Base-by-base conservation (phyloP, 2,888 invertebrate species). In the Leucophenga maculata region DNA sequence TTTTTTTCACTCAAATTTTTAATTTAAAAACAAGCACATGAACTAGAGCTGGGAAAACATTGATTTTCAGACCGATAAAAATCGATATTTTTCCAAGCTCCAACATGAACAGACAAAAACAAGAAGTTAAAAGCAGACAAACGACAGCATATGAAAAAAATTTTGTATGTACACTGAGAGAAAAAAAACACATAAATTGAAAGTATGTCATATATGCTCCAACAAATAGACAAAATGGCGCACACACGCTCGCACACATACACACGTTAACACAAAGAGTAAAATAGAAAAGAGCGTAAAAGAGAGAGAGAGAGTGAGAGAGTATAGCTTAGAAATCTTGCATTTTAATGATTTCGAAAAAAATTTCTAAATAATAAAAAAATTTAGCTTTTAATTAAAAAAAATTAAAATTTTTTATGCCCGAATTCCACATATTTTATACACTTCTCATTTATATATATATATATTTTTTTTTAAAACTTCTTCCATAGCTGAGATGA, bases 401-500 rank as follows among this genome's bases (percentile, higher is more conserved):
- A 68, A 67, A 70, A 70, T 22, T 55, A 26, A 46, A 62, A 62
- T 74, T 75, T n/a, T n/a, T n/a, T n/a, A n/a, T n/a, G n/a, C n/a
- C n/a, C n/a, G n/a, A n/a, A n/a, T n/a, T n/a, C 6, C 6, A 50
- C 50, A 26, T 26, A 68, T 39, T 67, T 44, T 39, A 9, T 39
- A 6, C 44, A 20, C 18, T 67, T 16, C 31, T 1, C n/a, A 20
- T 50, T 50, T 16, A 50, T n/a, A 50, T 46, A n/a, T n/a, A n/a
- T 64, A 4, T 22, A 48, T 65, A 50, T n/a, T 65, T 48, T 65
- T 71, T 69, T 55, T 20, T 72, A 66, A 48, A 59, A 71, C 16
- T 31, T 66, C 68, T 72, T 69, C 67, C 59, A 39, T 68, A 55
- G 66, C 72, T 80, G 76, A 75, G 57, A 81, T 82, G 84, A 79